Base-by-base conservation (phyloP, 2,888 invertebrate genomes). In the Mystacides longicornis region DNA sequence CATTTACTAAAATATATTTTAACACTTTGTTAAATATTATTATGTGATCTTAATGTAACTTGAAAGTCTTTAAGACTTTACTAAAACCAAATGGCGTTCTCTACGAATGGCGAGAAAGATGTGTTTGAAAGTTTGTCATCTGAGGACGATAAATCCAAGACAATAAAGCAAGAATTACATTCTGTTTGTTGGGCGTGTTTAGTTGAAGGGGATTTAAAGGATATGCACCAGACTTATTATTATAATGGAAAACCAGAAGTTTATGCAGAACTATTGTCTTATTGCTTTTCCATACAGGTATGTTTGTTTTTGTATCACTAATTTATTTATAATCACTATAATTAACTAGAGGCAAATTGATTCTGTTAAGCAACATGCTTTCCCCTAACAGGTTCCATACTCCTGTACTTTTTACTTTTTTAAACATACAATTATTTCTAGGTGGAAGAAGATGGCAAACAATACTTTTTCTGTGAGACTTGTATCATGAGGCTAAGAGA, bases 211-310 rank as follows among this genome's bases (percentile, higher is more conserved):
- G 33, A 54, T 43, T 43, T 57, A 2, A 54, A 45, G 23, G 57
- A 57, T 21, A 54, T 57, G 48, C 20, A 48, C 7, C 33, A 42
- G 22, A 54, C 53, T 2, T 51, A 57, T 42, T 57, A 57, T 16
- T 48, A 54, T 21, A 27, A 54, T 9, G 54, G 51, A 4, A 57
- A 57, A 20, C 51, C 57, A 2, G 57, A 57, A 43, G 54, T 54
- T 11, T 57, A 57, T 45, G 48, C 54, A 7, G 57, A 57, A 27
- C 27, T 57, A 23, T 20, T 57, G 18, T 51, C 50, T 1, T 57
- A 51, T 22, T 54, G 57, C n/a, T 57, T 54, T 19, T 57, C 57
- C 2, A 57, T 57, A 16, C 53, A 57, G 51, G 57, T 57, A 23
- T 23, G 5, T 49, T 14, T 22, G 2, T 52, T 3, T 7, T 51